These are phyloP conservation scores for Pseudoatta argentina DNA, from an alignment of 1,140 invertebrate genomes.

Conservation along the genomic window DNA sequence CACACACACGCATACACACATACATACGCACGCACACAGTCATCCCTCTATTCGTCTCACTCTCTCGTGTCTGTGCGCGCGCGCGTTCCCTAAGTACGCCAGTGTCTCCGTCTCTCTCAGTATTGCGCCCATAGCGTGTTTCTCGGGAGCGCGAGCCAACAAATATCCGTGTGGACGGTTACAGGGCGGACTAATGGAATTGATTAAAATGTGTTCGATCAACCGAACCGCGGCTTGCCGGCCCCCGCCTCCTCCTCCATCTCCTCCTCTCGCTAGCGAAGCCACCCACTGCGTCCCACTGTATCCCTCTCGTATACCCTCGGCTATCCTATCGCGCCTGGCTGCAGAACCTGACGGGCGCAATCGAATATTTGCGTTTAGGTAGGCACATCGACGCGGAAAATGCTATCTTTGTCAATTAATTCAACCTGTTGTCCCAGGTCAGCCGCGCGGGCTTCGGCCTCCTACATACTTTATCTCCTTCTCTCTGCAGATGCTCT, in stretches of 20 bases:
- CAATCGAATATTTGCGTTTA: constrained; percentile 85
- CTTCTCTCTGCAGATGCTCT: neutral
- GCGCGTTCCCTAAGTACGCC: constrained; percentile 54
- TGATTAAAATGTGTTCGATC: constrained; percentile 87
- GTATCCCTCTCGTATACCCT: constrained; percentile 67
- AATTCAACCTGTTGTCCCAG: constrained; percentile 85
- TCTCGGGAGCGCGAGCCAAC: constrained; percentile 68
- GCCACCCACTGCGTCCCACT: constrained; percentile 54
- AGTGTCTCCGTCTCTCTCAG: constrained; percentile 59
- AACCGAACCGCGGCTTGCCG: constrained; percentile 83
- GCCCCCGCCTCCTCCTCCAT: too few relatives aligned
- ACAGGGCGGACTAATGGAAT: constrained; percentile 85
- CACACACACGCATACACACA: too few relatives aligned
- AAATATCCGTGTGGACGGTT: constrained; percentile 77
- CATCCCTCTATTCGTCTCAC: constrained; percentile 6
- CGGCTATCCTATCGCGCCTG: constrained; percentile 66
- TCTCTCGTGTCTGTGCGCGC: constrained; percentile 24
- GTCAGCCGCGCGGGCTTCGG: constrained; percentile 51
- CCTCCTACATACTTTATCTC: neutral
- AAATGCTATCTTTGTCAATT: constrained; percentile 86
- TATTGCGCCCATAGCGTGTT: constrained; percentile 61
- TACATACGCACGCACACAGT: neutral
- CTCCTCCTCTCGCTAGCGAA: too few relatives aligned
- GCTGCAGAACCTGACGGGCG: constrained; percentile 71
- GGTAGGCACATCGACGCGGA: constrained; percentile 82